phyloP scores from a whole-genome alignment of 2,113 vertebrate species.

The Channa maculata region DNA sequence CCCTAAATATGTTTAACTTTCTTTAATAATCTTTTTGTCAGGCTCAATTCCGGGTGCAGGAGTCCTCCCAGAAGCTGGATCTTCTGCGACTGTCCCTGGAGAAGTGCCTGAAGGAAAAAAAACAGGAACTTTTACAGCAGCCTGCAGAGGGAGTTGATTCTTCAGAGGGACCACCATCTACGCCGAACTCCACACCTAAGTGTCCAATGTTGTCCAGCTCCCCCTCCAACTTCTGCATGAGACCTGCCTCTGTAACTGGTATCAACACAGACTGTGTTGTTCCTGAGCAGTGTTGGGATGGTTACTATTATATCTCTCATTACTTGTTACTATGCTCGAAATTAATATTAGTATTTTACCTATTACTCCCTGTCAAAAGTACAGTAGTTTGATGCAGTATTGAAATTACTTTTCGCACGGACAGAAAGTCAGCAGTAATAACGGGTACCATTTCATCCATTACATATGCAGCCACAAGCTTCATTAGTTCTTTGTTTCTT shows the following conservation, averaged over 20 bases:
- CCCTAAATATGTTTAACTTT: conserved; percentile 18
- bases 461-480: too few species aligned
- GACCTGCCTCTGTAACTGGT: conserved; percentile 74
- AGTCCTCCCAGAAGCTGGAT: conserved; percentile 73
- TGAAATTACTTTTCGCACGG: too few species aligned
- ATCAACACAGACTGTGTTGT: neutral
- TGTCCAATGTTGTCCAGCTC: conserved; percentile 50
- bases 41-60: conserved; percentile 67
- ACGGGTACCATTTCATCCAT: too few species aligned
- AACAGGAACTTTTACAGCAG: conserved; percentile 5
- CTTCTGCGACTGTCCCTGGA: conserved; percentile 69
- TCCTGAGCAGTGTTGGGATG: too few species aligned
- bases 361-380: too few species aligned
- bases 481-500: too few species aligned
- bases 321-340: too few species aligned
- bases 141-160: neutral
- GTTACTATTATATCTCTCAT: too few species aligned
- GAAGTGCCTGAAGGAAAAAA: conserved; percentile 51
- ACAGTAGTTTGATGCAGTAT: too few species aligned
- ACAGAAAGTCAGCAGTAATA: too few species aligned
- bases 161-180: neutral
- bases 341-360: too few species aligned
- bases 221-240: conserved; percentile 49
- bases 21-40: conserved; percentile 9
- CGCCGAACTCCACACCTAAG: neutral